Evolutionary conservation across 2,113 vertebrate genomes (phyloP).

Genomic region (Chaetorhynchus papuensis): DNA sequence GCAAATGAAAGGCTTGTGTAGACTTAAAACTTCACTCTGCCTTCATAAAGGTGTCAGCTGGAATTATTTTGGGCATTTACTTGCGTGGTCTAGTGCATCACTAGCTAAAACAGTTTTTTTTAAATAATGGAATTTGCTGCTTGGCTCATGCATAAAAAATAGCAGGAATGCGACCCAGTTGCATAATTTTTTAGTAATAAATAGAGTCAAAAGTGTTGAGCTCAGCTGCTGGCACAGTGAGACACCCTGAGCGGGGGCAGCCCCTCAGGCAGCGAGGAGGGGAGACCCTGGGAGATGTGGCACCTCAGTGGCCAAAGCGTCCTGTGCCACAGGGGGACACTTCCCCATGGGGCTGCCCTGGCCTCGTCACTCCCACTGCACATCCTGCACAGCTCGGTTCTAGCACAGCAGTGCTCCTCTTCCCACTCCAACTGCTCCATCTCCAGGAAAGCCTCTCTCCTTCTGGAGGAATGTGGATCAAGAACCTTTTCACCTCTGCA

Average conservation of each 20-base stretch:
- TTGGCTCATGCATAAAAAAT: slow-evolving; percentile 61
- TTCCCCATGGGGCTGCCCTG: rapidly evolving
- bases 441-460: not conserved
- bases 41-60: slow-evolving; percentile 60
- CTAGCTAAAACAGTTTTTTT: slow-evolving; percentile 55
- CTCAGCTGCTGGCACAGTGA: slow-evolving; percentile 11
- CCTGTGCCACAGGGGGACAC: not conserved
- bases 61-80: slow-evolving; percentile 63
- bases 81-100: slow-evolving; percentile 60
- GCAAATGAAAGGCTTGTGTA: slow-evolving; percentile 14
- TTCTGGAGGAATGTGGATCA: not conserved
- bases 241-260: not conserved
- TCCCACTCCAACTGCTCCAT: not conserved
- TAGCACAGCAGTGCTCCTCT: rapidly evolving
- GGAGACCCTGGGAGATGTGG: not conserved
- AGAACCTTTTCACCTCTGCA: rapidly evolving
- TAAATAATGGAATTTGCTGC: slow-evolving; percentile 59
- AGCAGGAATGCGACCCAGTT: slow-evolving; percentile 56
- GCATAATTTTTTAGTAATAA: slow-evolving; percentile 65
- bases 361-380: rapidly evolving
- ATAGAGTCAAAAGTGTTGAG: slow-evolving; percentile 40
- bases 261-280: rapidly evolving
- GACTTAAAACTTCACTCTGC: slow-evolving; percentile 45
- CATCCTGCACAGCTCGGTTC: not conserved
- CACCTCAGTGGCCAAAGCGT: not conserved